Percentiles rank a stretch among this genome's conserved stretches.
Conservation (phyloP, 2,888 invertebrate species). For the Cancer borealis region DNA sequence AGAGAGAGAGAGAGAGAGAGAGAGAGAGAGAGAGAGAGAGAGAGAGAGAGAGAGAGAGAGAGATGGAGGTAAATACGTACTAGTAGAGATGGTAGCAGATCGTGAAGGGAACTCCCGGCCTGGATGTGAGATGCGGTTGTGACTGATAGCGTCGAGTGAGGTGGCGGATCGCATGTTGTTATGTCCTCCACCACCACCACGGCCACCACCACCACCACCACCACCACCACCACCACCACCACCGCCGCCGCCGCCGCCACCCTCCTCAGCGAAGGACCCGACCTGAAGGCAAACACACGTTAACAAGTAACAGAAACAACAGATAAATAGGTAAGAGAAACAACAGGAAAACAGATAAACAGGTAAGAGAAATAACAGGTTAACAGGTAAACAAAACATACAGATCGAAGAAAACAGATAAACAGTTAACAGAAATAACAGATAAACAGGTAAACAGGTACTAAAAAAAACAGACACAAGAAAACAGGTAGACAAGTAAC, state of each 20-base stretch:
- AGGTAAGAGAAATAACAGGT: too few relatives aligned
- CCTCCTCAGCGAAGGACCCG: conserved; percentile 56
- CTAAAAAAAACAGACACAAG: too few relatives aligned
- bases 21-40: neutral
- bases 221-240: too few relatives aligned
- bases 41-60: neutral
- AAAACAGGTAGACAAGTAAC: too few relatives aligned
- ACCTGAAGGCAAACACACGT: neutral
- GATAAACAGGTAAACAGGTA: too few relatives aligned
- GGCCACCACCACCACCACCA: conserved; percentile 18
- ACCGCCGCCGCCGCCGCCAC: neutral
- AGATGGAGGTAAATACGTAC: conserved; percentile 81
- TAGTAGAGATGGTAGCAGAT: conserved; percentile 83
- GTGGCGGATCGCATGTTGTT: conserved; percentile 80
- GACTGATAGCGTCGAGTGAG: conserved; percentile 84
- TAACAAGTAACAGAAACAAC: neutral
- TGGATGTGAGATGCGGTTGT: conserved; percentile 64
- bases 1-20: too few relatives aligned
- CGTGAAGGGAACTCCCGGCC: conserved; percentile 81
- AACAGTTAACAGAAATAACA: too few relatives aligned
- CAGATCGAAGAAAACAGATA: too few relatives aligned
- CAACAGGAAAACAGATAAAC: neutral
- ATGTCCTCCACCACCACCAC: too few relatives aligned
- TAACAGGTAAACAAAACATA: too few relatives aligned
- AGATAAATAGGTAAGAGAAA: neutral